Evolutionary conservation across 2,113 vertebrate species (phyloP), one percentile per base, ranked within the genome.

Genomic region (Xiphias gladius): DNA sequence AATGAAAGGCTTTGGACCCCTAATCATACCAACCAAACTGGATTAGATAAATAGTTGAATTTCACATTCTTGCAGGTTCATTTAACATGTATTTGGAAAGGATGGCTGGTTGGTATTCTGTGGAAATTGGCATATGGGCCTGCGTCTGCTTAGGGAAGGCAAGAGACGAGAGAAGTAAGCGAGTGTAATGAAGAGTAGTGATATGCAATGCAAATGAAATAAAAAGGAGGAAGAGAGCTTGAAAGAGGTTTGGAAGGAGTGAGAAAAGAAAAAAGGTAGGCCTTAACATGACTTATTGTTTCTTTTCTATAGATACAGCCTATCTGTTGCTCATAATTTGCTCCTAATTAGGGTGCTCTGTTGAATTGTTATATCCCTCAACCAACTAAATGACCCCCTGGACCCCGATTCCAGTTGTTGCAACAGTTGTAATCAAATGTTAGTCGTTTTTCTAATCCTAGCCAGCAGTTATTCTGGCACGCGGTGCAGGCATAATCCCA

Each of bases 31-130:
- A 89, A 70, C 74, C 43, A 28, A 89, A 87, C 24, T 77, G 70
- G 61, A 84, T 86, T 50, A 80, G 92, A 90, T 90, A 89, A 92
- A 89, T 84, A 80, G 71, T 78, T 81, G 68, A 82, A 79, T 87
- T 91, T 83, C 73, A 86, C 81, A 84, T 80, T 88, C 50, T 86
- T 89, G 75, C 83, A 69, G 90, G 83, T 84, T 91, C 59, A 74
- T 87, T 88, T 83, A 79, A 71, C 64, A 32, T 84, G 37, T 75
- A 79, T 86, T 88, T 92, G 76, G 80, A 89, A 71, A 83, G 50
- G n/a, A 68, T 63, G 14, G 64, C 52, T 76, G 64, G 67, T 76
- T 61, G 82, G 83, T 72, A 70, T 69, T 90, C 43, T 52, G 68
- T 82, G 67, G 63, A 83, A 76, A 86, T 64, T 88, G 68, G 75